phyloP scores from a whole-genome alignment of 2,113 vertebrate species.

The Cercopithecus mona region DNA sequence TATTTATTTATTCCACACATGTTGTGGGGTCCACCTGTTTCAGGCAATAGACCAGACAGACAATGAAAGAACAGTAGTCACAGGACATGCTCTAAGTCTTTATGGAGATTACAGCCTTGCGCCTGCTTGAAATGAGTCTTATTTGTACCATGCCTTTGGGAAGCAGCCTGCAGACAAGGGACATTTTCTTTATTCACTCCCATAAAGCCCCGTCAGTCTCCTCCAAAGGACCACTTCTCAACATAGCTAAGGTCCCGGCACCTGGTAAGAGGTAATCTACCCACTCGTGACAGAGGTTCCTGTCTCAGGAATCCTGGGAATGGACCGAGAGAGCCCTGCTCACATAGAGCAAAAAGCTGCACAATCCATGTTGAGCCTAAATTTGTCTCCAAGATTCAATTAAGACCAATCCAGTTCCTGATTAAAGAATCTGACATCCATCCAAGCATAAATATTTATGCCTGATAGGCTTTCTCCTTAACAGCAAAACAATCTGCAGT shows the following conservation, averaged over 20 bases:
- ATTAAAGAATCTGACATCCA: slow-evolving; percentile 83
- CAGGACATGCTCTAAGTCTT: not conserved
- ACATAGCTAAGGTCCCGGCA: not conserved
- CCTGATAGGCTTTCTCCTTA: slow-evolving; percentile 73
- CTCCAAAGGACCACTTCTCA: not conserved
- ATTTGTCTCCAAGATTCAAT: slow-evolving; percentile 77
- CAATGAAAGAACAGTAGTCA: not conserved
- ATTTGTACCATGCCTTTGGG: not conserved
- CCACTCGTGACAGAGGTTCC: not conserved
- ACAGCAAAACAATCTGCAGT: slow-evolving; percentile 79
- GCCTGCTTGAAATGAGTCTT: not conserved
- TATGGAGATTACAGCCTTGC: too few relatives aligned
- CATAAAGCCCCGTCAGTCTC: not conserved
- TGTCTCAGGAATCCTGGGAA: not conserved
- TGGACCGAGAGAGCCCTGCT: not conserved
- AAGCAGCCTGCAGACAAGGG: not conserved
- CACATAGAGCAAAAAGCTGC: slow-evolving; percentile 13
- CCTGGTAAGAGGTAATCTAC: not conserved
- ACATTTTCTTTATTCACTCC: not conserved
- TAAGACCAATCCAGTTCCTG: slow-evolving; percentile 76
- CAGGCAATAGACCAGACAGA: not conserved
- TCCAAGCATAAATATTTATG: slow-evolving; percentile 84
- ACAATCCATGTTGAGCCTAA: slow-evolving; percentile 61
- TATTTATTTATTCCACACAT: not conserved
- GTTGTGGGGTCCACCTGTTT: not conserved